phyloP scores from a whole-genome alignment of 2,888 invertebrate genomes.

The Muschampia plurimacula region DNA sequence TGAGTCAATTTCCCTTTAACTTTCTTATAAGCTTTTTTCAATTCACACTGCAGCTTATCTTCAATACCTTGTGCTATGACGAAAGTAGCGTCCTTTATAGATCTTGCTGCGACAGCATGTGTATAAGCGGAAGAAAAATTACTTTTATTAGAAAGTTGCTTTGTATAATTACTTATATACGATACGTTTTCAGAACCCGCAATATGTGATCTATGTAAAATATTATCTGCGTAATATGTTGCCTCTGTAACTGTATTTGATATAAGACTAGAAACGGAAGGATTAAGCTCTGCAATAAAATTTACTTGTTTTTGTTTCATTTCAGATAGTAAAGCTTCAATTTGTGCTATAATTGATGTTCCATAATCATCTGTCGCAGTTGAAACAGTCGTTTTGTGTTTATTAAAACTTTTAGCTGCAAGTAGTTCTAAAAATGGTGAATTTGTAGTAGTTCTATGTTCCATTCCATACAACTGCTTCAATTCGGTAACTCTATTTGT shows the following conservation, averaged over 20 bases:
- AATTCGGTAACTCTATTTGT: slow-evolving; percentile 29
- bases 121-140: slow-evolving; percentile 40
- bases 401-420: not conserved
- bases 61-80: slow-evolving; percentile 56
- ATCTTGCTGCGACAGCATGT: slow-evolving; percentile 49
- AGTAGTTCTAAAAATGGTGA: slow-evolving; percentile 12
- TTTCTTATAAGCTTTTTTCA: slow-evolving; percentile 57
- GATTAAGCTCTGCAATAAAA: slow-evolving; percentile 54
- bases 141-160: slow-evolving; percentile 13
- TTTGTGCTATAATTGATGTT: slow-evolving; percentile 55
- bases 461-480: slow-evolving; percentile 32
- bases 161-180: slow-evolving; percentile 41
- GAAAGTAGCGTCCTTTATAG: slow-evolving; percentile 51
- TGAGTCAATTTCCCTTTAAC: slow-evolving; percentile 57
- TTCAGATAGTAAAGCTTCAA: slow-evolving; percentile 62
- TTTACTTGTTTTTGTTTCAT: slow-evolving; percentile 61
- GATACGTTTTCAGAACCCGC: not conserved
- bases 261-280: slow-evolving; percentile 54
- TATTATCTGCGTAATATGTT: slow-evolving; percentile 52
- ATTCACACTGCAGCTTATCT: slow-evolving; percentile 54
- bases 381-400: not conserved
- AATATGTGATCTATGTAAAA: not conserved
- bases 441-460: slow-evolving; percentile 4
- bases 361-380: slow-evolving; percentile 9
- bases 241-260: slow-evolving; percentile 58